Evolutionary conservation across 92 coral and sea anemone genomes (phyloP).

Genomic region (Phenganax subtilis): DNA sequence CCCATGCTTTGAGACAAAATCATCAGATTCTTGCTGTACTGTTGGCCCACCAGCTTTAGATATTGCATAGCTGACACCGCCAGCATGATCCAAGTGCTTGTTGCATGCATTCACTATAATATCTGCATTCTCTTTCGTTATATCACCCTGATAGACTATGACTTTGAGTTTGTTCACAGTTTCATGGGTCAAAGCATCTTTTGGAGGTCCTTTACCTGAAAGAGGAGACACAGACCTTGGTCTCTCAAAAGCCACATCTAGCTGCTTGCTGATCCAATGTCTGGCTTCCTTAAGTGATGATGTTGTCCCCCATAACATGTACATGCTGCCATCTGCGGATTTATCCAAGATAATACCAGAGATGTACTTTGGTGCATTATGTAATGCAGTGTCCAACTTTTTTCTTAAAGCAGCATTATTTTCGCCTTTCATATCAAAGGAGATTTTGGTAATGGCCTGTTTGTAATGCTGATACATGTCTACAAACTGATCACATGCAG

Average conservation of each 20-base stretch:
- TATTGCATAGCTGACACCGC: slow-evolving; percentile 78
- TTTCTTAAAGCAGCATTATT: background rate
- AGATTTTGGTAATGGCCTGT: background rate
- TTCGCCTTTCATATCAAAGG: slow-evolving; percentile 7
- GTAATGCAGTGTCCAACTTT: background rate
- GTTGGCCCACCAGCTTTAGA: slow-evolving; percentile 52
- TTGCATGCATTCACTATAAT: slow-evolving; percentile 90
- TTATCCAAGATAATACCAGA: background rate
- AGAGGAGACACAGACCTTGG: background rate
- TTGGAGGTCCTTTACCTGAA: background rate
- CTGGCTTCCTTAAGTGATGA: background rate
- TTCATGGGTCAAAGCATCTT: slow-evolving; percentile 14
- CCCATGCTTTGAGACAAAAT: slow-evolving; percentile 50
- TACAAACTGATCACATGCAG: slow-evolving; percentile 11
- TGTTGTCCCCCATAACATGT: slow-evolving; percentile 14
- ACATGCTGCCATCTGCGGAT: slow-evolving; percentile 22
- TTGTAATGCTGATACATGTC: slow-evolving; percentile 1
- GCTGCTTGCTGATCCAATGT: slow-evolving; percentile 21
- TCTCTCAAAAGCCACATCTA: background rate
- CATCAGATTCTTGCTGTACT: slow-evolving; percentile 62
- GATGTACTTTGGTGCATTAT: background rate
- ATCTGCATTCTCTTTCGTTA: slow-evolving; percentile 79
- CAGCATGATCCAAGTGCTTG: slow-evolving; percentile 78
- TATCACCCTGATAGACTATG: slow-evolving; percentile 44
- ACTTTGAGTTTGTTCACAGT: slow-evolving; percentile 30